Percentiles rank a stretch among this genome's conserved stretches.
Conservation (phyloP, 2,888 invertebrate species). For the Drosophila acutilabella region DNA sequence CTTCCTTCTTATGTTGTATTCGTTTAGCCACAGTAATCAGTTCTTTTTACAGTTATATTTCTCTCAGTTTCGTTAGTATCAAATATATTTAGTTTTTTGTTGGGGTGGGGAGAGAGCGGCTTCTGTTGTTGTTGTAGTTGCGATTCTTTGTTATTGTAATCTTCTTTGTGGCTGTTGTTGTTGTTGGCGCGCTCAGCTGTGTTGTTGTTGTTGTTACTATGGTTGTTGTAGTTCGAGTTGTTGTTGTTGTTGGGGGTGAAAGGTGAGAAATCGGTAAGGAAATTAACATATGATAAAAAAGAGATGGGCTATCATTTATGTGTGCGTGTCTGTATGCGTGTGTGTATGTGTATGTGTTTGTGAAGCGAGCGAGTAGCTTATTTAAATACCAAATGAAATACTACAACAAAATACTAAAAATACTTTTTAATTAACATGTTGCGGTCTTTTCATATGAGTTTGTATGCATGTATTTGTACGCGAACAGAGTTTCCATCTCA, state of each 20-base stretch:
- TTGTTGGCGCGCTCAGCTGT: slow-evolving; percentile 61
- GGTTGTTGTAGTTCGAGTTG: slow-evolving; percentile 54
- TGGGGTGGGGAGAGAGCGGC: slow-evolving; percentile 18
- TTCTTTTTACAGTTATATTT: slow-evolving; percentile 12
- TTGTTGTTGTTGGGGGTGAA: slow-evolving; percentile 47
- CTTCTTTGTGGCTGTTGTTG: slow-evolving; percentile 25
- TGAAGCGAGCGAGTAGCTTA: slow-evolving; percentile 18
- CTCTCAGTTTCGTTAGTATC: slow-evolving; percentile 31
- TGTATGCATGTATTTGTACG: not conserved
- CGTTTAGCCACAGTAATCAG: slow-evolving; percentile 26
- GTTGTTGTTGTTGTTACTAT: slow-evolving; percentile 55
- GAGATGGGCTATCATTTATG: slow-evolving; percentile 31
- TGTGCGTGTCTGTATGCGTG: slow-evolving; percentile 4
- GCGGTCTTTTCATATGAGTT: not conserved
- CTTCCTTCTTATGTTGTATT: slow-evolving; percentile 19
- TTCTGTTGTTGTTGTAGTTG: slow-evolving; percentile 22
- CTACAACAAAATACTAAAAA: slow-evolving; percentile 3
- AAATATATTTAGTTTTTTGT: slow-evolving; percentile 19
- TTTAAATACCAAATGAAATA: slow-evolving; percentile 15
- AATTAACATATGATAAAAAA: slow-evolving; percentile 62
- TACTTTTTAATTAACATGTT: not conserved
- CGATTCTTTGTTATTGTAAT: slow-evolving; percentile 14
- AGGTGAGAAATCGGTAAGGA: slow-evolving; percentile 65
- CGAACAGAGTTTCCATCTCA: slow-evolving; percentile 15
- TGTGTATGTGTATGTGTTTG: slow-evolving; percentile 9